Percentiles rank a stretch among this genome's conserved stretches.
phyloP scores from a whole-genome alignment of 2,888 invertebrate species.

The Proisotoma minuta region DNA sequence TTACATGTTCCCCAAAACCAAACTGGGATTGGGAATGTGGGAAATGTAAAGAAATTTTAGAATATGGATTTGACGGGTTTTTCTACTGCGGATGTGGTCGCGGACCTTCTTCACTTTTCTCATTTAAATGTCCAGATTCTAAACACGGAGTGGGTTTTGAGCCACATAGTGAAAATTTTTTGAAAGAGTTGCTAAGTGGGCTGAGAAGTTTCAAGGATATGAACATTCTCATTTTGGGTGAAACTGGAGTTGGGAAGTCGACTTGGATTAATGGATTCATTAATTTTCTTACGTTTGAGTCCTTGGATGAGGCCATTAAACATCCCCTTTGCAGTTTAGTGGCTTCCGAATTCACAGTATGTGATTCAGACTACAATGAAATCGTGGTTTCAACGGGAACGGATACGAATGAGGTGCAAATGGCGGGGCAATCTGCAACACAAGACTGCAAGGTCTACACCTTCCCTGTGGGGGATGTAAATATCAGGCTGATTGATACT shows the following conservation, averaged over 20 bases:
- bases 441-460: slow-evolving; percentile 17
- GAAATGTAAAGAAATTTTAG: slow-evolving; percentile 2
- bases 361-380: slow-evolving; percentile 19
- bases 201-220: slow-evolving; percentile 7
- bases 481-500: slow-evolving; percentile 31
- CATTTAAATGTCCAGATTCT: slow-evolving; percentile 17
- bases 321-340: slow-evolving; percentile 8
- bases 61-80: slow-evolving; percentile 19
- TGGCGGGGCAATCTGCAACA: slow-evolving; percentile 20
- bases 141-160: slow-evolving; percentile 14
- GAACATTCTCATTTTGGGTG: slow-evolving; percentile 37
- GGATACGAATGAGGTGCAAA: slow-evolving; percentile 15
- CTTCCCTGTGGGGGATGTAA: slow-evolving; percentile 7
- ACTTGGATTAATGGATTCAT: slow-evolving; percentile 40
- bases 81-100: slow-evolving; percentile 24
- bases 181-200: background rate
- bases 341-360: slow-evolving; percentile 24
- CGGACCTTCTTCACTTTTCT: background rate
- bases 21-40: slow-evolving; percentile 10
- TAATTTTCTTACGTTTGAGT: slow-evolving; percentile 23
- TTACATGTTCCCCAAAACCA: background rate
- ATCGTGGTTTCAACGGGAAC: slow-evolving; percentile 10
- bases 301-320: slow-evolving; percentile 22
- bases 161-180: background rate
- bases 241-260: slow-evolving; percentile 41